Percentiles rank a stretch among this genome's conserved stretches.
These are phyloP conservation scores for Glyptemys insculpta DNA, from an alignment of 2,797 vertebrate genomes.

Conservation along the genomic window DNA sequence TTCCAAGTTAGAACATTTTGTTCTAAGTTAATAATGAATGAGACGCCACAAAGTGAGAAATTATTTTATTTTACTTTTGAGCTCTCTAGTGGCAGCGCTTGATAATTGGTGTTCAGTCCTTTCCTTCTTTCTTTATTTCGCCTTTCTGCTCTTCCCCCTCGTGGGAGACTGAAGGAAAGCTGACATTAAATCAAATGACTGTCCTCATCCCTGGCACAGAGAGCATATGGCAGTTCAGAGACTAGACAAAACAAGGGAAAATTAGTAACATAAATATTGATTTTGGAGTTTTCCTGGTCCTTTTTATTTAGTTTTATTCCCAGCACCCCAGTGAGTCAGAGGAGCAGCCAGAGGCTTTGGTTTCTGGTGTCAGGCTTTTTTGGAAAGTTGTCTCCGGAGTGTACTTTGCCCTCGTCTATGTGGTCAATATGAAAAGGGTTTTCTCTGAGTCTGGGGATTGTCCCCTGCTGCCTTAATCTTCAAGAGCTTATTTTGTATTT, in stretches of 20 bases:
- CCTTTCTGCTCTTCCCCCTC: constrained; percentile 44
- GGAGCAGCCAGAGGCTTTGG: not conserved
- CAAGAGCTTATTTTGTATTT: constrained; percentile 17
- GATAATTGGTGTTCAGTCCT: constrained; percentile 51
- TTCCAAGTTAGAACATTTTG: not conserved
- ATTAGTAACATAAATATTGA: constrained; percentile 70
- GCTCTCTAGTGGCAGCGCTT: constrained; percentile 57
- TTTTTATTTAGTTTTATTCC: constrained; percentile 49
- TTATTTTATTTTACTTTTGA: not conserved
- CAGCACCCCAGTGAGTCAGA: not conserved
- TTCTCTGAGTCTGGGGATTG: not conserved
- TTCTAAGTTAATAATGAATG: constrained; percentile 43
- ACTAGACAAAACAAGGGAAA: constrained; percentile 45
- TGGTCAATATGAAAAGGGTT: constrained; percentile 8
- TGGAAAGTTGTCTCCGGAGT: not conserved
- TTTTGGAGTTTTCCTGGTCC: constrained; percentile 45
- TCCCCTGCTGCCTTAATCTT: not conserved
- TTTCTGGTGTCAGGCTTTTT: not conserved
- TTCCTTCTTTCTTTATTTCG: not conserved
- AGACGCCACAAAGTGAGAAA: constrained; percentile 43
- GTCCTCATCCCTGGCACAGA: constrained; percentile 52
- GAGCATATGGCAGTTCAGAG: constrained; percentile 39
- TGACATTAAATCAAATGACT: constrained; percentile 70
- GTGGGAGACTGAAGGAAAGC: constrained; percentile 44
- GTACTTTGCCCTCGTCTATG: constrained; percentile 6